These are phyloP conservation scores for Chrysomela aeneicollis DNA, from an alignment of 2,888 invertebrate genomes.

Conservation along the genomic window DNA sequence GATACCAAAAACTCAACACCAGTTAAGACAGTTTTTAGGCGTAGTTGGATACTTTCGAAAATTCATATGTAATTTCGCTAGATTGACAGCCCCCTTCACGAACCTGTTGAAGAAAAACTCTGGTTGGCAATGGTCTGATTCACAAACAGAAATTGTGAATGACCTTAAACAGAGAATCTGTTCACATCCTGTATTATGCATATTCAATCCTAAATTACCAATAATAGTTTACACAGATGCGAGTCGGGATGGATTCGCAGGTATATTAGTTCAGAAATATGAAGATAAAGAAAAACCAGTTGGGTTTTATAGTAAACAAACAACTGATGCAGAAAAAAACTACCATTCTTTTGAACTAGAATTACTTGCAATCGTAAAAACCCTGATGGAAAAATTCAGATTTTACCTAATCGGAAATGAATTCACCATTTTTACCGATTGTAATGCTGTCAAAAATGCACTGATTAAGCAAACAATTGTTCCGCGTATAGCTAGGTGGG, in stretches of 20 bases:
- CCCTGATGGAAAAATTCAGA: constrained; percentile 28
- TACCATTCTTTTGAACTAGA: constrained; percentile 32
- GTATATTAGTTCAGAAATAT: constrained; percentile 32
- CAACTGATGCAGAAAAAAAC: constrained; percentile 24
- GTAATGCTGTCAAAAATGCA: constrained; percentile 34
- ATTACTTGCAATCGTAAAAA: constrained; percentile 24
- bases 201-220: constrained; percentile 32
- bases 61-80: constrained; percentile 29
- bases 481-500: constrained; percentile 34
- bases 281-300: constrained; percentile 29
- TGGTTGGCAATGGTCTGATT: too few species aligned
- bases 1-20: constrained; percentile 21
- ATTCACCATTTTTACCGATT: constrained; percentile 33
- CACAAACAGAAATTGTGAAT: constrained; percentile 25
- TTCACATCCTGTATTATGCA: constrained; percentile 29
- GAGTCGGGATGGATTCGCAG: constrained; percentile 34
- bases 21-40: constrained; percentile 29
- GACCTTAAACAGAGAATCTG: constrained; percentile 23
- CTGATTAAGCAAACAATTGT: constrained; percentile 33
- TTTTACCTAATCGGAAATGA: constrained; percentile 23
- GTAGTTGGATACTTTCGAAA: constrained; percentile 30
- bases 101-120: constrained; percentile 34
- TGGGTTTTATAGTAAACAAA: constrained; percentile 38
- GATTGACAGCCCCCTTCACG: constrained; percentile 16
- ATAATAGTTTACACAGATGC: constrained; percentile 36